Evolutionary conservation across 2,797 vertebrate genomes (phyloP), one percentile per base, ranked within the genome.

Genomic region (Heteromormyrus szaboi): DNA sequence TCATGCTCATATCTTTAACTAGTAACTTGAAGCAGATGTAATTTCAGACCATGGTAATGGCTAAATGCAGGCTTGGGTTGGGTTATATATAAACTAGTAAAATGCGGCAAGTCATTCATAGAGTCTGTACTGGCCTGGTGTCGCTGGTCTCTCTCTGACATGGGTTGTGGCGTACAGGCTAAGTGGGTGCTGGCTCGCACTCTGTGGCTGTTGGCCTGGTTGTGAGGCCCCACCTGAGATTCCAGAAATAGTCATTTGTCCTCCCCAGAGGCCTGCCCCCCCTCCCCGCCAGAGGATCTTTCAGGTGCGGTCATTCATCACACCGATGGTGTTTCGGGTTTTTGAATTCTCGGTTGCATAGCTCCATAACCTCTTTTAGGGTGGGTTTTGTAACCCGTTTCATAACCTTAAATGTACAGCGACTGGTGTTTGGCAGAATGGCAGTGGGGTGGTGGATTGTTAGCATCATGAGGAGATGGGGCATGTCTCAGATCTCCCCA

Each of bases 241-340:
- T 91, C 89, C 92, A 56, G 89, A 92, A 89, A 92, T 88, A 62
- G 90, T 89, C 88, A 91, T 88, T 88, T 37, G 89, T 90, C 84
- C 53, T 90, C 89, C 37, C 92, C 91, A 91, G 89, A 89, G 86
- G 89, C 53, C 62, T 81, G 89, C 44, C 90, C 90, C 91, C 91
- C 44, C 92, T 91, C 68, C 91, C 88, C 2, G 89, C 91, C 90
- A 91, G 91, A 88, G 91, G 93, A 93, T 89, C 90, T 88, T 87
- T 54, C 72, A 79, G 72, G 72, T 79, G 83, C 8, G 53, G 87
- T 6, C 79, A 81, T 94, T 94, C 93, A 92, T 95, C 91, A 92
- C 87, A 89, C 88, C n/a, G 87, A 88, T 33, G 90, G 88, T 86
- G 62, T 93, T 89, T 91, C 89, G 89, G 88, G 56, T 72, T 72